Evolutionary conservation across 2,113 vertebrate genomes (phyloP), one percentile per base, ranked within the genome.

Genomic region (Scartelaos histophorus): DNA sequence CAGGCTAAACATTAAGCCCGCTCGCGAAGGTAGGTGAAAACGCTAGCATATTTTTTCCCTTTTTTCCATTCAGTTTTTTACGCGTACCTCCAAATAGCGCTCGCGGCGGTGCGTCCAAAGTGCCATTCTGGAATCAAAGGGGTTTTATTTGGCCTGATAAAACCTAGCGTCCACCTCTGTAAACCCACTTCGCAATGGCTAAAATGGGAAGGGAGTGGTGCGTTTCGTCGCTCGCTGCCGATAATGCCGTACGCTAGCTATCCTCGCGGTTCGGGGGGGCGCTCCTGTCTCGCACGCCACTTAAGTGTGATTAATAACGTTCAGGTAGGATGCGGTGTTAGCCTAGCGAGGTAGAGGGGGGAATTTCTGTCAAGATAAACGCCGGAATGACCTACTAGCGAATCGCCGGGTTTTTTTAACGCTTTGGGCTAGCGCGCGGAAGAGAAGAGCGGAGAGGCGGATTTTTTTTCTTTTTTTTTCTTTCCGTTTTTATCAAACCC

Each of bases 221-320:
- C 84, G 85, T 82, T 90, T 91, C 73, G 65, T 91, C 75, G 69
- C 83, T 81, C 71, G 73, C 85, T 82, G 71, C 86, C 82, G 91
- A 92, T 90, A 90, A 89, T 86, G 85, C 86, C 81, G 80, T 83
- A 86, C 89, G 83, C 87, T 79, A 83, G 81, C 85, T 64, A 72
- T 87, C 84, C 81, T 78, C 75, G 56, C 79, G 85, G 49, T 51
- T 24, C 89, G 84, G 82, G 70, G 84, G 82, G 90, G 86, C 88
- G 88, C 88, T 83, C 82, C 85, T 86, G 90, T 88, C 91, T 92
- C 85, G 87, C 92, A 86, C 82, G 83, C 84, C 90, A 93, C 92
- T 93, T 92, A 93, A 93, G 90, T 90, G 88, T 91, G 91, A 94
- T 93, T 93, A 94, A 93, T 93, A 94, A 92, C 90, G 91, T 90